Base-by-base conservation (phyloP, 2,797 vertebrate genomes). In the Rhynchonycteris naso region DNA sequence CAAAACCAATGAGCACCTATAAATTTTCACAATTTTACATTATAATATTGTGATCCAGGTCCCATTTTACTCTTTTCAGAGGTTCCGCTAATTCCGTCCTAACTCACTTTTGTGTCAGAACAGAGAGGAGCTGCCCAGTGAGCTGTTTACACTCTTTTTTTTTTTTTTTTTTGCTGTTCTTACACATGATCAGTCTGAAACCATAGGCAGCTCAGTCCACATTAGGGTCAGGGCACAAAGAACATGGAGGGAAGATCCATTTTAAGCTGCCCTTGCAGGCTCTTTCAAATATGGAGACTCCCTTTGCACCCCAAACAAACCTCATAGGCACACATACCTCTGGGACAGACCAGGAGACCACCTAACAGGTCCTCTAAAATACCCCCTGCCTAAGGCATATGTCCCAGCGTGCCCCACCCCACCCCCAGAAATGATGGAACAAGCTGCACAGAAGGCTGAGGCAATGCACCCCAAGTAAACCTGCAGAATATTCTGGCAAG, bases 111-210 rank as follows among this genome's bases (percentile, higher is more conserved):
- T 18, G 30, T 35, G 61, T 50, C 47, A 10, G 24, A 72, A 90
- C 84, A 24, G 30, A 61, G 59, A 56, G 54, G 26, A 19, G 71
- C 72, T 47, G 78, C 59, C 80, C 54, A n/a, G 86, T 0, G 12
- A 93, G 85, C 93, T 72, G 78, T 65, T 76, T 33, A 54, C 2
- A 2, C 61, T 15, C 7, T 54, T 83, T 92, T 92, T n/a, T 30
- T 83, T 92, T 92, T n/a, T 30, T 91, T 85, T 66, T 87, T 80
- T 86, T 47, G 16, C 65, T 56, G 71, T 16, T 96, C 94, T 94
- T 56, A 74, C 68, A 88, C 72, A 22, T 47, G 61, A 94, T 19
- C 91, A 33, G 71, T 43, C 75, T 19, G n/a, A 59, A 89, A 74
- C 93, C 93, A 54, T 2, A 18, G 79, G 75, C 43, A 43, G n/a